Conservation (phyloP, 2,888 invertebrate genomes). For the Stegophylla sp. region DNA sequence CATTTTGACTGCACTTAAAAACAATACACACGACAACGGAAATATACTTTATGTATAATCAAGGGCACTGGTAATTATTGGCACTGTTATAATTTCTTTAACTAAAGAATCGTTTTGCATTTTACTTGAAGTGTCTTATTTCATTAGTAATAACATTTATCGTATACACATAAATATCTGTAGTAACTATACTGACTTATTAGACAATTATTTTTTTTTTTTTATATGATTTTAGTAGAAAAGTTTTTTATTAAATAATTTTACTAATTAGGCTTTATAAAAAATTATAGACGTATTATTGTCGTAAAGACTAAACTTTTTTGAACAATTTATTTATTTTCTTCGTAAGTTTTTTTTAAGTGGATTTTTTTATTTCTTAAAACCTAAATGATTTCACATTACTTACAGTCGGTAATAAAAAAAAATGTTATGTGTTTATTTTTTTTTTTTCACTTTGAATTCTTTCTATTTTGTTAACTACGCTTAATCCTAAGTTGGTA, state of each 20-base stretch:
- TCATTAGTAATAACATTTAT: constrained; percentile 2
- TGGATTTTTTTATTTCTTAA: background rate
- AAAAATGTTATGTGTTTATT: constrained; percentile 10
- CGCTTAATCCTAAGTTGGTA: background rate
- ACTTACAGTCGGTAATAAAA: constrained; percentile 5
- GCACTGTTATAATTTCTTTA: constrained; percentile 9
- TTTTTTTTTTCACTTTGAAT: constrained; percentile 25
- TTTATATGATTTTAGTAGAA: constrained; percentile 18
- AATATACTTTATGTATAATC: constrained; percentile 9
- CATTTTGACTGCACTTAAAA: too few species aligned
- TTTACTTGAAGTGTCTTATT: background rate
- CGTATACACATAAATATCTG: background rate
- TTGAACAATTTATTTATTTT: constrained; percentile 23
- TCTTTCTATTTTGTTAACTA: background rate
- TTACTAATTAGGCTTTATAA: background rate
- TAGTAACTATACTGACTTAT: background rate
- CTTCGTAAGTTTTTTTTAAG: constrained; percentile 33
- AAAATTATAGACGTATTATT: constrained; percentile 12
- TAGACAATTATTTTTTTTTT: background rate
- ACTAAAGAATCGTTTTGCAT: constrained; percentile 12
- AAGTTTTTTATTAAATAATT: constrained; percentile 10
- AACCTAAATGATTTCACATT: constrained; percentile 31
- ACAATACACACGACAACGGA: background rate
- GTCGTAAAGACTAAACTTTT: constrained; percentile 32
- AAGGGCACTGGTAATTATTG: constrained; percentile 25